These are phyloP conservation scores for Kradibia gibbosae DNA, from an alignment of 1,140 invertebrate species.

Conservation along the genomic window DNA sequence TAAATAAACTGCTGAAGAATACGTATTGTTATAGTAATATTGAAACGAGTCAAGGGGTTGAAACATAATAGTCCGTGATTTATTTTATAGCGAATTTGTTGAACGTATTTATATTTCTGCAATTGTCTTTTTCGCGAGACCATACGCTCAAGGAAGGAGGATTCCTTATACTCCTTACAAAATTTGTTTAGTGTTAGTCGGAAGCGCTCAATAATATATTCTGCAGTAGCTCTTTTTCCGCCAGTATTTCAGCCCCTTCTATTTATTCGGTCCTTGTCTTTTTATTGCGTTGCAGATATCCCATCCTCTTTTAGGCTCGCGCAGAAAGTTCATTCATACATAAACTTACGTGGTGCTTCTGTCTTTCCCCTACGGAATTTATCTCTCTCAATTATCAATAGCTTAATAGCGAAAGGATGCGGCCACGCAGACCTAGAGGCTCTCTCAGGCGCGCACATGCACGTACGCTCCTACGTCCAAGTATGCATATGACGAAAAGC, in stretches of 20 bases:
- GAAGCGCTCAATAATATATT: too few species aligned
- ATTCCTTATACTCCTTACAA: too few species aligned
- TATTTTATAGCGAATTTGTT: too few species aligned
- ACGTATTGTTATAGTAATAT: too few species aligned
- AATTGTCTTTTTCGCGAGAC: neutral
- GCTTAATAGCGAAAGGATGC: conserved; percentile 31
- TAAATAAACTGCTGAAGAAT: too few species aligned
- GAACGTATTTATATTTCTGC: too few species aligned
- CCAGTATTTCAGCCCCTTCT: neutral
- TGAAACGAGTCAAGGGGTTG: too few species aligned
- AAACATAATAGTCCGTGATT: too few species aligned
- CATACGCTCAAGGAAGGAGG: too few species aligned
- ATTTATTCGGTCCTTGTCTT: neutral
- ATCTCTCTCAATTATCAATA: neutral
- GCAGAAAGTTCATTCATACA: neutral
- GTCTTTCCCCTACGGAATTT: neutral
- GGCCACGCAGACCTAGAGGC: neutral
- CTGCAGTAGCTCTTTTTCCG: neutral
- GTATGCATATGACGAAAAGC: conserved; percentile 10
- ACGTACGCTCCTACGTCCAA: conserved; percentile 50
- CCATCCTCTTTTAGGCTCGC: neutral
- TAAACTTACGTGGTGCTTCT: neutral
- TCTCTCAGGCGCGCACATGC: neutral
- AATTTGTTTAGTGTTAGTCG: too few species aligned
- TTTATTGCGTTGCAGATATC: neutral